A percentile compares a stretch with the other conserved stretches of the same genome.
Conservation (phyloP, 2,113 vertebrate genomes). For the Notechis scutatus region DNA sequence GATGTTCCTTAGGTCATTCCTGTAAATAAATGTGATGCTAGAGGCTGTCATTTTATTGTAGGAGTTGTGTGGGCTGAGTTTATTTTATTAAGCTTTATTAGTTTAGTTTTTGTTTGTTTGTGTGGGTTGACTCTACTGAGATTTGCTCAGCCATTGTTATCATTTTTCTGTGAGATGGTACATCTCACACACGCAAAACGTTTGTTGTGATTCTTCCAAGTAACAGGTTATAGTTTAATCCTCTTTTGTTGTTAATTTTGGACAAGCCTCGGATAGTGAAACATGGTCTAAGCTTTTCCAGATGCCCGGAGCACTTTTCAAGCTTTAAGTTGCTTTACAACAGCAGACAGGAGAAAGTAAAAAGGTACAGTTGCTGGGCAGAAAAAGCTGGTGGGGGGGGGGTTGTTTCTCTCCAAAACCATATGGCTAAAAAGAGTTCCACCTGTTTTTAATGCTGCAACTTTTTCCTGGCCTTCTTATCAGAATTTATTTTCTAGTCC, state of each 20-base stretch:
- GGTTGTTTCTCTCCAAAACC: not conserved
- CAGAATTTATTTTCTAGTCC: not conserved
- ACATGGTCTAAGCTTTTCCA: not conserved
- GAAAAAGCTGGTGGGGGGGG: not conserved
- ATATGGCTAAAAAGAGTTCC: not conserved
- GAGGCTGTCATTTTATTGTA: not conserved
- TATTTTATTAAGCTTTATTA: slow-evolving; percentile 17
- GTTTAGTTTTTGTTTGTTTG: slow-evolving; percentile 21
- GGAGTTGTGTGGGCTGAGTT: slow-evolving; percentile 10
- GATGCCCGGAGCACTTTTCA: not conserved
- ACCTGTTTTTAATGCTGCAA: not conserved
- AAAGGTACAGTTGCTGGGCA: too few relatives aligned
- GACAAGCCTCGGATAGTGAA: not conserved
- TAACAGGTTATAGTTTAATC: not conserved
- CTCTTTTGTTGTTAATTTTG: not conserved
- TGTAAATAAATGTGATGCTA: not conserved
- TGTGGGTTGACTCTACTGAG: slow-evolving; percentile 11
- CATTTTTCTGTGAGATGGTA: not conserved
- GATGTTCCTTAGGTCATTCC: not conserved
- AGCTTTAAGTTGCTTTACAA: not conserved
- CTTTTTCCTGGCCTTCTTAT: not conserved
- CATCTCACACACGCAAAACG: not conserved
- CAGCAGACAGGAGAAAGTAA: not conserved
- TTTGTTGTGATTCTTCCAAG: not conserved
- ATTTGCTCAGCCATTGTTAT: slow-evolving; percentile 24